Conservation (phyloP, 64 coral and sea anemone species). For the Pocillopora verrucosa region DNA sequence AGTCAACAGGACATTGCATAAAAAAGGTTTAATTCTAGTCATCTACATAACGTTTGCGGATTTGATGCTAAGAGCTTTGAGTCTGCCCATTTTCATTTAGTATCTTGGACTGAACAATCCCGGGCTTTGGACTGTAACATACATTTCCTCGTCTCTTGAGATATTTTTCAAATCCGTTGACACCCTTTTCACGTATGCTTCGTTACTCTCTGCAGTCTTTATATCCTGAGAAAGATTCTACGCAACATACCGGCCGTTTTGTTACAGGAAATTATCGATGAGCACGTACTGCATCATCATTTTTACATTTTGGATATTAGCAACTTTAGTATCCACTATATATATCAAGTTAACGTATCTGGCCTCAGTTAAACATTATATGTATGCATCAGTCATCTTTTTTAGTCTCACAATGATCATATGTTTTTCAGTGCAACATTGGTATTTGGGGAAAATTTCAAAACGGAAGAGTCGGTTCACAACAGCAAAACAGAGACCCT, state of each 20-base stretch:
- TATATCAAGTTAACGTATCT: background rate
- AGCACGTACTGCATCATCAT: background rate
- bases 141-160: too few relatives aligned
- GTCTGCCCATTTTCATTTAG: background rate
- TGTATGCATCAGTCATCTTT: background rate
- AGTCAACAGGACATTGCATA: background rate
- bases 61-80: background rate
- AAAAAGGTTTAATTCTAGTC: constrained; percentile 4
- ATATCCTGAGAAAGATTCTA: background rate
- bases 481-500: background rate
- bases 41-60: background rate
- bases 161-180: background rate
- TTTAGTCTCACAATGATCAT: background rate
- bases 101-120: background rate
- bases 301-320: background rate
- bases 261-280: background rate
- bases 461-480: background rate
- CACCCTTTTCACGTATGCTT: background rate
- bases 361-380: background rate
- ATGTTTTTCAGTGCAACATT: background rate
- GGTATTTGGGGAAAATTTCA: background rate
- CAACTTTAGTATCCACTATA: background rate
- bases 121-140: background rate
- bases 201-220: background rate
- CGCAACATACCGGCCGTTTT: background rate